These are phyloP conservation scores for Hydropsyche tenuis DNA, from an alignment of 1,140 invertebrate genomes.

Conservation along the genomic window DNA sequence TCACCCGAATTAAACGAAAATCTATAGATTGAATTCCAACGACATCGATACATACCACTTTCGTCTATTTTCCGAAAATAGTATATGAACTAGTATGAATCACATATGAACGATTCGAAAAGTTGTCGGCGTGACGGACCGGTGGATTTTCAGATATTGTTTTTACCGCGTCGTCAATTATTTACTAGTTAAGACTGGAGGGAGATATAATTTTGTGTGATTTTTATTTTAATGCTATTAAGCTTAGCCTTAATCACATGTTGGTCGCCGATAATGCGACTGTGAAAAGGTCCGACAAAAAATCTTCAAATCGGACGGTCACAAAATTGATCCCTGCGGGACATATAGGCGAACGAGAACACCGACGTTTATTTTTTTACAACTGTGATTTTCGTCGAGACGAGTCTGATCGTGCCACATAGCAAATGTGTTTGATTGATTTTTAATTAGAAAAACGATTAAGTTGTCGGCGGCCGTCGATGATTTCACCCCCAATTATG, in stretches of 20 bases:
- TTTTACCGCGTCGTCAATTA: conserved; percentile 20
- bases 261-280: conserved; percentile 16
- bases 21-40: not conserved
- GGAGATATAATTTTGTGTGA: conserved; percentile 13
- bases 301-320: conserved; percentile 2
- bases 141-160: not conserved
- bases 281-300: conserved; percentile 23
- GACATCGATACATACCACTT: not conserved
- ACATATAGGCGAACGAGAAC: conserved; percentile 11
- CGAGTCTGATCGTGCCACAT: too few species aligned
- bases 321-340: conserved; percentile 42
- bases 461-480: not conserved
- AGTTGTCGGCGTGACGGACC: not conserved
- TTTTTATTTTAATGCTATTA: conserved; percentile 7
- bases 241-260: conserved; percentile 19
- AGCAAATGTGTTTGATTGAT: too few species aligned
- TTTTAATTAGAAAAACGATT: too few species aligned
- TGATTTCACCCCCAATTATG: too few species aligned
- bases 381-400: too few species aligned
- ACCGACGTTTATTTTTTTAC: not conserved
- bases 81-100: too few species aligned
- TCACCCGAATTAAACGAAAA: not conserved
- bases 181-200: not conserved
- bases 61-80: not conserved
- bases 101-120: too few species aligned